Percentiles rank a stretch among this genome's conserved stretches.
phyloP scores from a whole-genome alignment of 2,797 vertebrate species.

The Rhinella marina region DNA sequence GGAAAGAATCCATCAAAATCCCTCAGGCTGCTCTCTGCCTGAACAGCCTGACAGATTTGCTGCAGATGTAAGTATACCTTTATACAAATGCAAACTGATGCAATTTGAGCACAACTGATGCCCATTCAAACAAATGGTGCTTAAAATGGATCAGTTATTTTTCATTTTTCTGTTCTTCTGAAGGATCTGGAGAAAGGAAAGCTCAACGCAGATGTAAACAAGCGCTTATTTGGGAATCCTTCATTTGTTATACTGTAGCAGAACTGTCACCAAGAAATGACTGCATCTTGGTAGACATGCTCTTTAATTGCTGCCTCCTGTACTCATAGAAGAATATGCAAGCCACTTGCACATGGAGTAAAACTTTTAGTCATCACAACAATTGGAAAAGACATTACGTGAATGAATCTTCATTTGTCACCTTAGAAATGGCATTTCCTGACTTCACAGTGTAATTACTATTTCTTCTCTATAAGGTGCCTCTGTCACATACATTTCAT shows the following conservation, averaged over 20 bases:
- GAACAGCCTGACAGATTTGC: no score
- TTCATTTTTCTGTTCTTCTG: no score
- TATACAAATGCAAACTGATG: no score
- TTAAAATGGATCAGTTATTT: no score
- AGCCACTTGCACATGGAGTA: background rate
- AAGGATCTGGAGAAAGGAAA: no score
- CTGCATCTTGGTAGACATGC: background rate
- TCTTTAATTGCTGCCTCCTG: background rate
- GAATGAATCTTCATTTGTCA: conserved; percentile 28
- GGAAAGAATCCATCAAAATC: no score
- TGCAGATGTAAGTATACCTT: no score
- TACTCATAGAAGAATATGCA: background rate
- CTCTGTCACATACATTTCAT: conserved; percentile 29
- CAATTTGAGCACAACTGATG: no score
- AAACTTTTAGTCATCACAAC: background rate
- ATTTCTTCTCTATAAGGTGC: conserved; percentile 15
- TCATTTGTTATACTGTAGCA: background rate
- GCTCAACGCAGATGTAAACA: no score
- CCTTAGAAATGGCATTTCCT: background rate
- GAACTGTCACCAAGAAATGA: background rate
- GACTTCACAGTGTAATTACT: conserved; percentile 12
- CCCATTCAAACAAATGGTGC: no score
- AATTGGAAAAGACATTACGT: background rate
- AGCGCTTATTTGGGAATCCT: background rate
- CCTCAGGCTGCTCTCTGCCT: no score